Evolutionary conservation across 1,140 invertebrate species (phyloP).

Genomic region (Anoplolepis gracilipes): DNA sequence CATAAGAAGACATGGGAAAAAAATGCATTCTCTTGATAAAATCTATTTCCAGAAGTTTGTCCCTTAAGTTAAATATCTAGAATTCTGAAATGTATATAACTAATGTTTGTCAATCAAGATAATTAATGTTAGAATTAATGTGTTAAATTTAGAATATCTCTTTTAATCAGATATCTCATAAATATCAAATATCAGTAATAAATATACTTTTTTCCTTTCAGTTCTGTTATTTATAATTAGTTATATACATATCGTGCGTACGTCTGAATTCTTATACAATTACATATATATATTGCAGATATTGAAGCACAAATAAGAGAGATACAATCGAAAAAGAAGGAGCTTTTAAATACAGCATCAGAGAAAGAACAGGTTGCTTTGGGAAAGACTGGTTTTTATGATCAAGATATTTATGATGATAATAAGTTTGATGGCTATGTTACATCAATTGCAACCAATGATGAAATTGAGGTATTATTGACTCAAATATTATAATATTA

Average conservation of each 20-base stretch:
- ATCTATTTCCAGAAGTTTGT: no score
- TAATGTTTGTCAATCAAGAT: no score
- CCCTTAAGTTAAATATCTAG: no score
- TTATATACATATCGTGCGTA: background rate
- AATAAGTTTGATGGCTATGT: constrained; percentile 97
- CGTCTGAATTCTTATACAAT: background rate
- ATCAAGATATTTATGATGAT: constrained; percentile 97
- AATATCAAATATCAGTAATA: background rate
- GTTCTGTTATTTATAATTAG: background rate
- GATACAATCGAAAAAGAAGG: constrained; percentile 95
- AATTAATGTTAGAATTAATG: no score
- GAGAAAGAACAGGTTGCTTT: constrained; percentile 93
- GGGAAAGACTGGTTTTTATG: constrained; percentile 95
- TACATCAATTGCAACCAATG: constrained; percentile 97
- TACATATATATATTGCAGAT: constrained; percentile 87
- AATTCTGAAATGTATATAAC: no score
- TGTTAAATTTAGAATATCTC: no score
- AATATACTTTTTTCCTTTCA: background rate
- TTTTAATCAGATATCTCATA: no score
- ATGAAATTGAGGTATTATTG: constrained; percentile 91
- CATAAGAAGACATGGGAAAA: no score
- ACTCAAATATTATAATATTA: constrained; percentile 47
- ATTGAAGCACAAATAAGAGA: constrained; percentile 97
- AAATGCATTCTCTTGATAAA: no score
- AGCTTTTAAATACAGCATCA: constrained; percentile 88